A percentile compares a stretch with the other conserved stretches of the same genome.
Evolutionary conservation across 2,113 vertebrate genomes (phyloP).

Genomic region (Ctenodactylus gundi): DNA sequence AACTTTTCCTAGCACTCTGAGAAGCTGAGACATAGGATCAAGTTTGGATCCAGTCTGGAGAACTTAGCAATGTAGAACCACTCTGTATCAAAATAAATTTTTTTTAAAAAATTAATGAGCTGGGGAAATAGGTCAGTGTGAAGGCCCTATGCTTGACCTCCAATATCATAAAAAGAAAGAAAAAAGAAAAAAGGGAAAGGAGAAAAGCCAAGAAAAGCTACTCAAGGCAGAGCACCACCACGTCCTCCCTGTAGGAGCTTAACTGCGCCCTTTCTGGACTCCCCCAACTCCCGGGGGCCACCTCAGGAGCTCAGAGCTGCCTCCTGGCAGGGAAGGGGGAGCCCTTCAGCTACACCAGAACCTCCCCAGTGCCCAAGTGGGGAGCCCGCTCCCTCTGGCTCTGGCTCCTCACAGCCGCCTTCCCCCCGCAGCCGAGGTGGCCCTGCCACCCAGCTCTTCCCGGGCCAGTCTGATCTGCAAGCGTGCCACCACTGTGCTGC

Average conservation of each 20-base stretch:
- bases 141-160: too few relatives aligned
- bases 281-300: neutral
- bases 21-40: too few relatives aligned
- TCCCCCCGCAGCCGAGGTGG: neutral
- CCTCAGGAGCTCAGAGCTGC: neutral
- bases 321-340: neutral
- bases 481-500: neutral
- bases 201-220: fast-evolving
- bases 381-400: too few relatives aligned
- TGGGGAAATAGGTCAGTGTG: too few relatives aligned
- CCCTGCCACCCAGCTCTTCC: neutral
- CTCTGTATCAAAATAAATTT: too few relatives aligned
- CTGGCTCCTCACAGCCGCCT: neutral
- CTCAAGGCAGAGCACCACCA: neutral
- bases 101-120: too few relatives aligned
- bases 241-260: neutral
- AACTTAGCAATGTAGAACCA: too few relatives aligned
- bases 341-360: neutral
- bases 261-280: neutral
- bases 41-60: too few relatives aligned
- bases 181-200: too few relatives aligned
- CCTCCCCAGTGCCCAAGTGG: neutral
- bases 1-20: too few relatives aligned
- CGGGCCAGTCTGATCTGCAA: neutral
- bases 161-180: too few relatives aligned